Base-by-base conservation (phyloP, 2,888 invertebrate genomes). In the Archaeoteleia sp. region DNA sequence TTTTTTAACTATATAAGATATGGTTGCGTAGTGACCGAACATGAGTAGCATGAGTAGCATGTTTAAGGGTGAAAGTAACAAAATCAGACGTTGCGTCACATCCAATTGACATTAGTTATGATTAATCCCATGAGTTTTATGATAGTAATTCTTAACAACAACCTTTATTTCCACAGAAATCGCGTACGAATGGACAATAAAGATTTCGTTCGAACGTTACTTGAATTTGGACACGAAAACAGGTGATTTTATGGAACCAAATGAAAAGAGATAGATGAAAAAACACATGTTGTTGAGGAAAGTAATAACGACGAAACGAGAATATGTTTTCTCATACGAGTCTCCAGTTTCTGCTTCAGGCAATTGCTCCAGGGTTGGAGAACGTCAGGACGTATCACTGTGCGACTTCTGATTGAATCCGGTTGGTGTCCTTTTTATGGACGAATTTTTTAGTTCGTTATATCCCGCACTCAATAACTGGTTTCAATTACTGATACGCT, bases 181-280 rank as follows among this genome's bases (percentile, higher is more conserved):
- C 5, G 5, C 2, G 5, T 20, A 20, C 2, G 5, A 2, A 20
- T 20, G 3, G 20, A 20, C 20, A 20, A 83, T 83, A 83, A 74
- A 70, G 72, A 73, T 37, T 60, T 49, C 70, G 53, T 65, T 51
- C 55, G 40, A 46, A 43, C 34, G 34, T 9, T 9, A 17, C 43
- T 12, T 5, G 23, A 8, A 12, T 6, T 43, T 8, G 29, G 6
- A 3, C 39, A 17, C 23, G 39, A 40, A 40, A 45, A 45, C 15
- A 14, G 2, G 42, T 12, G 5, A 13, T 9, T 2, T 10, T 5
- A 10, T 32, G 5, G 32, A 8, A 12, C 20, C 3, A 20, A 20
- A 20, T 34, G 6, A 34, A 9, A 7, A 29, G 9, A 43, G 8
- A 43, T 6, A 27, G 9, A 15, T 12, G 7, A 40, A 39, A 51